Evolutionary conservation across 2,888 invertebrate species (phyloP).

Genomic region (Habroteleia sp.): DNA sequence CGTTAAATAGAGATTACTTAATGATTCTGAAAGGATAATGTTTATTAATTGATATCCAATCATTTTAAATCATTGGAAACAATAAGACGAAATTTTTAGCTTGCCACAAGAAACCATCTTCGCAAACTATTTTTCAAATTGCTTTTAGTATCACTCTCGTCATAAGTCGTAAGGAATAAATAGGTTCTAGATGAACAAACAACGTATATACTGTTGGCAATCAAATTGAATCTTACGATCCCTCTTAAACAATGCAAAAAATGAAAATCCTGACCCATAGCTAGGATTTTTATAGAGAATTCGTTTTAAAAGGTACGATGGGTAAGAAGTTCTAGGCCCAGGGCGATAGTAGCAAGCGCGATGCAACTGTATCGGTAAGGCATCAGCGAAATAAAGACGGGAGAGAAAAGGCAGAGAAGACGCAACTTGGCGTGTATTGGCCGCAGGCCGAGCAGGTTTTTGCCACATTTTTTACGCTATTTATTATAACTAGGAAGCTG

Average conservation of each 20-base stretch:
- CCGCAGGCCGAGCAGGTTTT: conserved; percentile 80
- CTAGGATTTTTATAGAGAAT: conserved; percentile 39
- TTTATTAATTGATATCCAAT: too few species aligned
- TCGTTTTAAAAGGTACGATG: conserved; percentile 17
- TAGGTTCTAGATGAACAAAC: not conserved
- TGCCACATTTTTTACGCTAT: conserved; percentile 72
- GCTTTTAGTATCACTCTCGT: too few species aligned
- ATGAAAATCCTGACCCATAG: conserved; percentile 34
- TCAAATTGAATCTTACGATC: conserved; percentile 5
- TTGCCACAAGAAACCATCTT: too few species aligned
- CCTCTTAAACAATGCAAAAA: not conserved
- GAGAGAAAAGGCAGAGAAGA: conserved; percentile 49
- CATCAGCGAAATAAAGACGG: conserved; percentile 48
- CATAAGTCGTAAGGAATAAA: too few species aligned
- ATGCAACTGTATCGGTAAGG: conserved; percentile 50
- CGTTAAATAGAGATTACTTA: too few species aligned
- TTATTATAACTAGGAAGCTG: conserved; percentile 76
- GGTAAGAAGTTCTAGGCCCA: conserved; percentile 67
- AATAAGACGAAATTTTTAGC: too few species aligned
- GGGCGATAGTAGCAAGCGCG: conserved; percentile 57
- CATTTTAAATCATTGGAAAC: too few species aligned
- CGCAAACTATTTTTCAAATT: too few species aligned
- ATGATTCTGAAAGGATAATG: too few species aligned
- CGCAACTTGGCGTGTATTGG: conserved; percentile 67
- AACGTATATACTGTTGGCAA: not conserved